A percentile compares a stretch with the other conserved stretches of the same genome.
Conservation (phyloP, 37 sponge, comb jelly and placozoan genomes). For the Halisarca cf. caerulea region DNA sequence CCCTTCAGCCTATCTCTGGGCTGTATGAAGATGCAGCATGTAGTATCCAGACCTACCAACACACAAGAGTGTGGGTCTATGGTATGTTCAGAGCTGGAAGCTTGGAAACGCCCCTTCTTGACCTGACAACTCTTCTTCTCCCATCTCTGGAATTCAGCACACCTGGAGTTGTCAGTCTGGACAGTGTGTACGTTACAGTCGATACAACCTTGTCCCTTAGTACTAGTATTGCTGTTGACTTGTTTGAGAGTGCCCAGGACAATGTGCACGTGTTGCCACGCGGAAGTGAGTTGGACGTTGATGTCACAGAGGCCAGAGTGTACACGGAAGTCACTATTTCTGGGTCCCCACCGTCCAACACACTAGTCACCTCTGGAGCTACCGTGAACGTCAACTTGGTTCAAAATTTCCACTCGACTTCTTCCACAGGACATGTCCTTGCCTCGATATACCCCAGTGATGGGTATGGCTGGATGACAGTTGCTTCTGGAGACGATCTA, state of each 20-base stretch:
- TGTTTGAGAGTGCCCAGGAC: neutral
- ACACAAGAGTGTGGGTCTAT: neutral
- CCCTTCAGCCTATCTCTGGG: neutral
- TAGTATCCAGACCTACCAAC: slow-evolving; percentile 2
- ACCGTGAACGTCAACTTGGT: slow-evolving; percentile 3
- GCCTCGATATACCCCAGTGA: slow-evolving; percentile 57
- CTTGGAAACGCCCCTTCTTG: slow-evolving; percentile 8
- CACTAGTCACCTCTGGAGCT: neutral
- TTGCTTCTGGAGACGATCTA: neutral
- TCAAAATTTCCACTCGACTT: slow-evolving; percentile 14
- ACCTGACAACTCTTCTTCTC: neutral
- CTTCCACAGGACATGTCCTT: slow-evolving; percentile 28
- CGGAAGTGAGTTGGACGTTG: neutral
- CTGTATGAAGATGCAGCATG: neutral
- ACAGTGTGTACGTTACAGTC: neutral
- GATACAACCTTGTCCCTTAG: neutral
- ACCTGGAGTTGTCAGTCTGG: neutral
- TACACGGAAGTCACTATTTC: slow-evolving; percentile 34
- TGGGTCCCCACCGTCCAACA: neutral
- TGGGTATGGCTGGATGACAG: slow-evolving; percentile 34
- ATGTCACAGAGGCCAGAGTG: neutral
- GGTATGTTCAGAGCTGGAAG: slow-evolving; percentile 22
- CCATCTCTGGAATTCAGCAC: neutral
- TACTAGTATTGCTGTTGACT: slow-evolving; percentile 15
- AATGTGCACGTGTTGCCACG: too few species aligned